Evolutionary conservation across 2,888 invertebrate species (phyloP).

Genomic region (Pachydiplax longipennis): DNA sequence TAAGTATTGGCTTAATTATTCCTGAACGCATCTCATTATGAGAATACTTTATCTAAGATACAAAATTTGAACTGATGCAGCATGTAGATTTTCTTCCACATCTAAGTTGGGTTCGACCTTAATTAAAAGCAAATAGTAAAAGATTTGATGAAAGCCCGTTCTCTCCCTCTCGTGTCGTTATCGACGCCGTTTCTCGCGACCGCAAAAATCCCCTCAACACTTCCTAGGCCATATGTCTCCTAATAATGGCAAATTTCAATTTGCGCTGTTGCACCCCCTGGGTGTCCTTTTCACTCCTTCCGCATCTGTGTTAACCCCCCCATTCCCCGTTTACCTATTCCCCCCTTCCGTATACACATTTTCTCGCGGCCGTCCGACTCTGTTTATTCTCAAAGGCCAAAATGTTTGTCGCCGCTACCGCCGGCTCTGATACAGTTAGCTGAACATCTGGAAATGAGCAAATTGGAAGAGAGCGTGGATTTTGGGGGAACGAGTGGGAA

Average conservation of each 20-base stretch:
- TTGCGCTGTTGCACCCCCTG: not conserved
- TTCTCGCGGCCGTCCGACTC: not conserved
- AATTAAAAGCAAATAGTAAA: too few species aligned
- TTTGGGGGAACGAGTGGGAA: not conserved
- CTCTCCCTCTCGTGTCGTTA: not conserved
- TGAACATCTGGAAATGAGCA: slow-evolving; percentile 40
- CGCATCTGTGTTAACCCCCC: not conserved
- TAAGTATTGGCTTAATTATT: too few species aligned
- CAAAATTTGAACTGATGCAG: too few species aligned
- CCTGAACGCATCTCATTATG: too few species aligned
- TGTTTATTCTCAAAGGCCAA: slow-evolving; percentile 1
- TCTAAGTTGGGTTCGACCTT: too few species aligned
- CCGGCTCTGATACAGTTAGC: slow-evolving; percentile 35
- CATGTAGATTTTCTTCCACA: too few species aligned
- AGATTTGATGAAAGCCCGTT: not conserved
- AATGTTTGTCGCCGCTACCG: slow-evolving; percentile 18
- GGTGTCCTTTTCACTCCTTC: not conserved
- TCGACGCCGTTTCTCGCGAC: not conserved
- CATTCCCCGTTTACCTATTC: not conserved
- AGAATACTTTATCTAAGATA: too few species aligned
- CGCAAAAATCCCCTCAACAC: not conserved
- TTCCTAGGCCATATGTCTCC: not conserved
- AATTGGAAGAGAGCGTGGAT: slow-evolving; percentile 24
- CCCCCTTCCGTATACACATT: not conserved
- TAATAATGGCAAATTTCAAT: not conserved